Conservation (phyloP, 2,888 invertebrate genomes). For the Pseudococcus longispinus region DNA sequence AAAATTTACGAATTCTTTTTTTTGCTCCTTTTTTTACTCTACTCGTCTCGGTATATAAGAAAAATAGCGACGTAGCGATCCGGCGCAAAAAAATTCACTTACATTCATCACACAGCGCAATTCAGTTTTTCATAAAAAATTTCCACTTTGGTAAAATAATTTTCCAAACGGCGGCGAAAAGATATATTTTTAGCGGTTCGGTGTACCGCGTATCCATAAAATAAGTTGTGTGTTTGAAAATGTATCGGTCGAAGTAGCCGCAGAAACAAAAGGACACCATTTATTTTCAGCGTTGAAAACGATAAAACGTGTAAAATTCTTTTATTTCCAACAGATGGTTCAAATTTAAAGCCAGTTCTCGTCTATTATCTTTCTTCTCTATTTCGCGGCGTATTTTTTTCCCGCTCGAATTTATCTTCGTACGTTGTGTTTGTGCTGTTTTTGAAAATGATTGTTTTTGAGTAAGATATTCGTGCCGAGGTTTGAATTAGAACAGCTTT, state of each 20-base stretch:
- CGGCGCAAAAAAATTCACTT: neutral
- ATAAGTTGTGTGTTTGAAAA: constrained; percentile 21
- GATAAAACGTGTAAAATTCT: constrained; percentile 45
- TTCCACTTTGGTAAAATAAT: constrained; percentile 4
- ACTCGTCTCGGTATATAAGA: neutral
- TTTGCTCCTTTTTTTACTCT: neutral
- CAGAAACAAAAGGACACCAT: constrained; percentile 12
- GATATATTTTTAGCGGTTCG: neutral
- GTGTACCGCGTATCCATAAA: neutral
- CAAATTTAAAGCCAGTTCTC: constrained; percentile 41
- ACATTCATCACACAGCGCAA: constrained; percentile 6
- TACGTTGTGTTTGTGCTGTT: neutral
- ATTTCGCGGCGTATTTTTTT: neutral
- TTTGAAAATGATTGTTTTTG: constrained; percentile 1
- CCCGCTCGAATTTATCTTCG: neutral
- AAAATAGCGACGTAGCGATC: neutral
- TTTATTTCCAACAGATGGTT: constrained; percentile 43
- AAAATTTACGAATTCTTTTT: constrained; percentile 35
- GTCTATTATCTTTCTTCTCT: constrained; percentile 23
- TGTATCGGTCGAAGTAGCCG: neutral
- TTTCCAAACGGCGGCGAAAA: neutral
- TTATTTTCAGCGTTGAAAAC: constrained; percentile 37
- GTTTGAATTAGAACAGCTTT: neutral
- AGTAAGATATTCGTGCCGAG: neutral
- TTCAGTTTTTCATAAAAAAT: constrained; percentile 21